A percentile compares a stretch with the other conserved stretches of the same genome.
Evolutionary conservation across 2,113 vertebrate species (phyloP).

Genomic region (Varanus salvator): DNA sequence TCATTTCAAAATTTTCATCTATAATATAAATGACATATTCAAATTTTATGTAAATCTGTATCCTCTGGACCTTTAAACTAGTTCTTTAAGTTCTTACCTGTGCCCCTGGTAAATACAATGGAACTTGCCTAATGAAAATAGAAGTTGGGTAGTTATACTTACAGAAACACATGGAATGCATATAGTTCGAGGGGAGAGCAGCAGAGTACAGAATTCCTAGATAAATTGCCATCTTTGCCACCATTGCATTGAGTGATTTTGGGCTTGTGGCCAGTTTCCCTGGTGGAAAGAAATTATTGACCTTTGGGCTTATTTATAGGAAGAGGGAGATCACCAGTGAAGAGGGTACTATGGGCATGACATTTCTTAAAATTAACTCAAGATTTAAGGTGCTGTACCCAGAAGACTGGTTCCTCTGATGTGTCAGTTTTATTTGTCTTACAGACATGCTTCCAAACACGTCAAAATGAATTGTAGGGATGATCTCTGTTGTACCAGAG

Average conservation of each 20-base stretch:
- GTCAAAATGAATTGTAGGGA: background rate
- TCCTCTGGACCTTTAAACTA: too few species aligned
- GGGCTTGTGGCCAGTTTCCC: background rate
- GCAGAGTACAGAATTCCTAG: background rate
- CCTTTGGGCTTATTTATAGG: background rate
- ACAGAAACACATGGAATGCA: background rate
- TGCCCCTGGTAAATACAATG: background rate
- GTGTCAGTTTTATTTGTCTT: background rate
- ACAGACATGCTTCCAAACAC: background rate
- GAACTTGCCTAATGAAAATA: slow-evolving; percentile 3
- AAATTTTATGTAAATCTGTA: background rate
- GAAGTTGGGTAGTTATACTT: background rate
- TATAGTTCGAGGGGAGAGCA: background rate
- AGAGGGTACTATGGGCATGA: background rate
- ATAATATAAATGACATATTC: background rate
- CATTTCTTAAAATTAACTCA: background rate
- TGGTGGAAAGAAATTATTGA: background rate
- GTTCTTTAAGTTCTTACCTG: background rate
- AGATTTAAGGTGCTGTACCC: background rate
- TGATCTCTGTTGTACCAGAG: background rate
- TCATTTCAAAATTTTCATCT: background rate
- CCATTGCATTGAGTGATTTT: background rate
- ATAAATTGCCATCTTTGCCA: slow-evolving; percentile 4
- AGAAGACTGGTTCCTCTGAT: background rate
- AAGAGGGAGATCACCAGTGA: background rate